Evolutionary conservation across 2,888 invertebrate genomes (phyloP).

Genomic region (Crocallis elinguaria): DNA sequence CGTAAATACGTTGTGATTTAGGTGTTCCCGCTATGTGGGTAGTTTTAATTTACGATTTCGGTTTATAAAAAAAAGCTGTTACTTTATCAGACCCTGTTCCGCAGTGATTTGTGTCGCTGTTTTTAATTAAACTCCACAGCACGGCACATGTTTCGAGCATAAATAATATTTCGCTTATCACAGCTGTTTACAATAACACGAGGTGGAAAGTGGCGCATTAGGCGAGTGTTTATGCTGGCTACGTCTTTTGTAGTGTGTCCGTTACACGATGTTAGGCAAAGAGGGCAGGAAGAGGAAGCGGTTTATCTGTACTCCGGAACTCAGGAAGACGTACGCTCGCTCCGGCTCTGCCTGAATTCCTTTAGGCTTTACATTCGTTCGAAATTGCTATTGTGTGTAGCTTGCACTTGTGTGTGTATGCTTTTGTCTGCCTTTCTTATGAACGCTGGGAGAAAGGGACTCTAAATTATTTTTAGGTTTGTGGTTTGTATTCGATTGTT

Average conservation of each 20-base stretch:
- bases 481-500: slow-evolving; percentile 14
- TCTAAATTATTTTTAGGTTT: slow-evolving; percentile 30
- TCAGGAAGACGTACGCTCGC: slow-evolving; percentile 77
- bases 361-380: slow-evolving; percentile 71
- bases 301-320: slow-evolving; percentile 82
- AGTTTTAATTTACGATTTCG: slow-evolving; percentile 32
- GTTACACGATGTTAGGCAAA: slow-evolving; percentile 79
- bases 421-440: slow-evolving; percentile 36
- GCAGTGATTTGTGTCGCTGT: slow-evolving; percentile 24
- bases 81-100: slow-evolving; percentile 7
- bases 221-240: slow-evolving; percentile 63
- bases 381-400: slow-evolving; percentile 59
- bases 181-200: slow-evolving; percentile 39
- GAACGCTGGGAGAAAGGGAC: slow-evolving; percentile 26
- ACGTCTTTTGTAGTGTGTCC: slow-evolving; percentile 74
- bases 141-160: slow-evolving; percentile 19
- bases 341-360: slow-evolving; percentile 65
- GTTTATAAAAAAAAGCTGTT: slow-evolving; percentile 23
- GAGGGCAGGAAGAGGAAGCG: slow-evolving; percentile 81
- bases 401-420: slow-evolving; percentile 32
- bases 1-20: slow-evolving; percentile 27
- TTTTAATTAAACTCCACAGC: slow-evolving; percentile 25
- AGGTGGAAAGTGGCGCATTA: slow-evolving; percentile 62
- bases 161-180: slow-evolving; percentile 38
- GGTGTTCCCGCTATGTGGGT: slow-evolving; percentile 19